phyloP scores from a whole-genome alignment of 2,888 invertebrate species.

The Sympetrum striolatum region DNA sequence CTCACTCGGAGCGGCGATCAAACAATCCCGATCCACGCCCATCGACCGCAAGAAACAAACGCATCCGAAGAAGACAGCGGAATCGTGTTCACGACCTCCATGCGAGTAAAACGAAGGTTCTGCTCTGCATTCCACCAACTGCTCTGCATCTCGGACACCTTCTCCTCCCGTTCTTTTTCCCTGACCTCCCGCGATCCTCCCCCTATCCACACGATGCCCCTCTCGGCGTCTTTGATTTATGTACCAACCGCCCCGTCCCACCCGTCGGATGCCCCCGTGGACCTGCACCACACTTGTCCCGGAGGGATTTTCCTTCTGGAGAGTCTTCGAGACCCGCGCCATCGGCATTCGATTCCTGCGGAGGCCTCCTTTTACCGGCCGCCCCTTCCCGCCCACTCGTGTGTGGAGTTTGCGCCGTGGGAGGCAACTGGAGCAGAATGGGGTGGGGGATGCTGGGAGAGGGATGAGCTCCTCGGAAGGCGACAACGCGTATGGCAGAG shows the following conservation, averaged over 20 bases:
- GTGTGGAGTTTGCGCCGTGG: constrained; percentile 33
- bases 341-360: not conserved
- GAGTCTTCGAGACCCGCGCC: constrained; percentile 22
- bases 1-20: not conserved
- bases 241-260: constrained; percentile 7
- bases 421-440: not conserved
- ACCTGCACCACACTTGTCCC: constrained; percentile 45
- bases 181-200: not conserved
- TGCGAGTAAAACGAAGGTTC: constrained; percentile 2
- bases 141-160: constrained; percentile 28
- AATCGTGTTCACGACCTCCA: constrained; percentile 11
- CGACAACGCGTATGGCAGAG: not conserved
- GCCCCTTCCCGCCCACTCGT: not conserved
- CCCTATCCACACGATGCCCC: not conserved
- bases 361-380: not conserved
- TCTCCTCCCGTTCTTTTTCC: not conserved
- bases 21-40: constrained; percentile 20
- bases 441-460: not conserved
- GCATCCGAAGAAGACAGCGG: not conserved
- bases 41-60: constrained; percentile 9
- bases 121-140: constrained; percentile 7
- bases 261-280: constrained; percentile 3
- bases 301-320: not conserved
- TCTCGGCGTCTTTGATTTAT: constrained; percentile 29
- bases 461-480: not conserved